A percentile compares a stretch with the other conserved stretches of the same genome.
Evolutionary conservation across 1,140 invertebrate genomes (phyloP).

Genomic region (Himalopsyche phryganea): DNA sequence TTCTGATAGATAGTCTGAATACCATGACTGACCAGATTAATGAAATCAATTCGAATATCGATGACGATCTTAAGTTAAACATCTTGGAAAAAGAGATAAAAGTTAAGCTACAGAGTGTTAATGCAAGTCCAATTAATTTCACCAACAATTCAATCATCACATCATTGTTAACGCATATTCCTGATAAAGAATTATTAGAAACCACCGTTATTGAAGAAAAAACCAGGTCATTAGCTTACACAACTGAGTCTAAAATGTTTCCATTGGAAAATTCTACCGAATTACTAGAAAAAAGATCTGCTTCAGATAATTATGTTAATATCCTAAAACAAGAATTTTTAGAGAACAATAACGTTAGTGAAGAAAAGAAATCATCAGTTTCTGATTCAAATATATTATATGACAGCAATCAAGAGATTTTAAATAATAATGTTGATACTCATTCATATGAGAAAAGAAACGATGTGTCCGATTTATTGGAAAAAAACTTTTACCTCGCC

Average conservation of each 20-base stretch:
- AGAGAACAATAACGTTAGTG: not conserved
- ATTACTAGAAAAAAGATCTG: constrained; percentile 1
- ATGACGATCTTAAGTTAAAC: constrained; percentile 42
- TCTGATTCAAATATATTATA: not conserved
- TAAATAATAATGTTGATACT: constrained; percentile 17
- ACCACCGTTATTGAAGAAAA: constrained; percentile 32
- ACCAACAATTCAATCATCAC: constrained; percentile 24
- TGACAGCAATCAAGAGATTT: constrained; percentile 1
- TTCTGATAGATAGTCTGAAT: constrained; percentile 50
- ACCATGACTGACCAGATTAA: constrained; percentile 49
- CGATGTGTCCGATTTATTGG: not conserved
- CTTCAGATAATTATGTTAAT: not conserved
- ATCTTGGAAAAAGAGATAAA: constrained; percentile 53
- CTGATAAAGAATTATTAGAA: constrained; percentile 30
- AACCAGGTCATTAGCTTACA: constrained; percentile 25
- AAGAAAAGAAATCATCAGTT: constrained; percentile 1
- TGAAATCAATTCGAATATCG: constrained; percentile 47
- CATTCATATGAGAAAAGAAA: constrained; percentile 12
- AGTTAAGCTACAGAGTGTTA: constrained; percentile 49
- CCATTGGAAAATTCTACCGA: constrained; percentile 17
- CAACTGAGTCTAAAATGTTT: constrained; percentile 29
- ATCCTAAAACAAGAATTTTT: constrained; percentile 1
- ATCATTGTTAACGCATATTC: constrained; percentile 25
- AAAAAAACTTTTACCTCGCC: constrained; percentile 15
- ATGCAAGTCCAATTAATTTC: constrained; percentile 45